phyloP scores from a whole-genome alignment of 37 sponge, comb jelly and placozoan species.

The Beroe forskalii region DNA sequence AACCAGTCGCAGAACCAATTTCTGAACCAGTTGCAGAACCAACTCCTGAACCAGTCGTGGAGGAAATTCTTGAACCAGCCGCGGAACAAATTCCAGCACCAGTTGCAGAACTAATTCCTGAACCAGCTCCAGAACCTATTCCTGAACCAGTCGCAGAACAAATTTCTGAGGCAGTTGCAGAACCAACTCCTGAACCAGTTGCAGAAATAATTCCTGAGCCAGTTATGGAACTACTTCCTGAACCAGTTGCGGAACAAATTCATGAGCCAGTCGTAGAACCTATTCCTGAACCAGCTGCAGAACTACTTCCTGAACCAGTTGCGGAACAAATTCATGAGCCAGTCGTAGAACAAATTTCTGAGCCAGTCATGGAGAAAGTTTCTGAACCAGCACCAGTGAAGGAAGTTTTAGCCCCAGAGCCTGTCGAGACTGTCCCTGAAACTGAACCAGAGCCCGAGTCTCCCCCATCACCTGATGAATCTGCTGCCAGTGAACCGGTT shows the following conservation, averaged over 20 bases:
- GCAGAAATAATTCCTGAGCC: background rate
- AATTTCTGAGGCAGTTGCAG: background rate
- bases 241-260: background rate
- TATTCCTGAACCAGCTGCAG: background rate
- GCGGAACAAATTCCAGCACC: background rate
- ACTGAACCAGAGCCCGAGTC: background rate
- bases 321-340: background rate
- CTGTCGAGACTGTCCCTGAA: background rate
- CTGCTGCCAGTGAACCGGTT: no score
- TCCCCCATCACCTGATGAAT: background rate
- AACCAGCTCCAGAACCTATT: background rate
- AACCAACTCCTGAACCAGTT: background rate
- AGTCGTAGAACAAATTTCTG: background rate
- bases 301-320: background rate
- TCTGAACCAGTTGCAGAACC: background rate
- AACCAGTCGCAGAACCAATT: background rate
- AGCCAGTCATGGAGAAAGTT: background rate
- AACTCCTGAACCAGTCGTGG: background rate
- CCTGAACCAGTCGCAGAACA: background rate
- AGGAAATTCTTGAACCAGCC: background rate
- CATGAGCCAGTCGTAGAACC: background rate
- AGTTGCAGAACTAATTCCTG: background rate
- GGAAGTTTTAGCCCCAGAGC: background rate
- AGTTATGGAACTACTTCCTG: background rate
- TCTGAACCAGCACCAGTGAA: no score